Percentiles rank a stretch among this genome's conserved stretches.
Conservation (phyloP, 2,797 vertebrate genomes). For the Saxicola maurus region DNA sequence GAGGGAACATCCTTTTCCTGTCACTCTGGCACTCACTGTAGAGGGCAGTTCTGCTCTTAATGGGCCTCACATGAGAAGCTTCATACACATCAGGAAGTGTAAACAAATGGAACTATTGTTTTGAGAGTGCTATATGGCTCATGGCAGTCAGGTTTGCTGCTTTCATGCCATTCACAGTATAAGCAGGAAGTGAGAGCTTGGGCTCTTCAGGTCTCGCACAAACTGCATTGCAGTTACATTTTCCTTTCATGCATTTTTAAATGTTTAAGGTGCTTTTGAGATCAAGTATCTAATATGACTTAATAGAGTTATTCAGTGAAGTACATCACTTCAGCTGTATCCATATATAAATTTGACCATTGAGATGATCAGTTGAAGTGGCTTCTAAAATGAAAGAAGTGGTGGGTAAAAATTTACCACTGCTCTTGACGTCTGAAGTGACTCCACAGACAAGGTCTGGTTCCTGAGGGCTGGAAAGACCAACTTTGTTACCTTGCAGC, state of each 20-base stretch:
- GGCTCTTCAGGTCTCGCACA: background rate
- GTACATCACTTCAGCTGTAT: background rate
- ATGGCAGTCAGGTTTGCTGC: background rate
- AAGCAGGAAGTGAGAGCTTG: background rate
- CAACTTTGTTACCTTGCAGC: background rate
- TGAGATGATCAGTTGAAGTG: background rate
- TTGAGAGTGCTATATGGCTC: background rate
- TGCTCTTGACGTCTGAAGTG: background rate
- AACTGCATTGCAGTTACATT: background rate
- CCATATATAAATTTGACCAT: background rate
- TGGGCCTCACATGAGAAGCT: background rate
- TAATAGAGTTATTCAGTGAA: background rate
- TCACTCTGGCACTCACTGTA: background rate
- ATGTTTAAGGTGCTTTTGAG: background rate
- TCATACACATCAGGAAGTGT: background rate
- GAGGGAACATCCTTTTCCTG: background rate
- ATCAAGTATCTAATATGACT: background rate
- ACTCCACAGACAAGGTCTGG: background rate
- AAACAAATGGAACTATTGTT: background rate
- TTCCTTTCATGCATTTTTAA: background rate
- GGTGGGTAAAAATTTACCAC: background rate
- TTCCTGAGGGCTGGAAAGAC: background rate
- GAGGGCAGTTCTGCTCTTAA: background rate
- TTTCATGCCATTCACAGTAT: background rate
- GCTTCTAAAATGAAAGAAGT: background rate